These are phyloP conservation scores for Remorina albescens DNA, from an alignment of 2,797 vertebrate species.

Conservation along the genomic window DNA sequence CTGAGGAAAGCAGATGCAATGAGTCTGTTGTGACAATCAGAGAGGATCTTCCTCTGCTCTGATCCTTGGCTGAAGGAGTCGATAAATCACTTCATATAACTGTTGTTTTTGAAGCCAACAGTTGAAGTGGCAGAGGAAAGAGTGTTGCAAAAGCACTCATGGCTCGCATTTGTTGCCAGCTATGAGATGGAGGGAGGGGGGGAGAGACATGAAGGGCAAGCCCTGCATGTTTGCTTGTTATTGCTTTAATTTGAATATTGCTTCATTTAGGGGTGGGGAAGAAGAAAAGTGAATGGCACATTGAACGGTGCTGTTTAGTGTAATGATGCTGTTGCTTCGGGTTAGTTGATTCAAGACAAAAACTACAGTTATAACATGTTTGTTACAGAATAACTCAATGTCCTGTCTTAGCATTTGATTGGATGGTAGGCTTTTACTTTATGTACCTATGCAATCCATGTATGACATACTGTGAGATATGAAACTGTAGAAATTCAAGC, in stretches of 20 bases:
- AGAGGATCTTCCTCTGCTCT: constrained; percentile 39
- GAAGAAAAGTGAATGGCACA: background rate
- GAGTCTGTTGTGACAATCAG: constrained; percentile 22
- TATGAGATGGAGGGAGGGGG: constrained; percentile 30
- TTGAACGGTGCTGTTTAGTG: background rate
- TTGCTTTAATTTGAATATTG: constrained; percentile 66
- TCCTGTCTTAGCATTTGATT: background rate
- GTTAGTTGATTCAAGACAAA: background rate
- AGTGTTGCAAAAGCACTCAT: constrained; percentile 28
- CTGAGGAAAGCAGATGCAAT: background rate
- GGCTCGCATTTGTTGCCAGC: constrained; percentile 49
- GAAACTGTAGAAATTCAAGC: background rate
- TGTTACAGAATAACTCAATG: background rate
- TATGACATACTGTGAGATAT: too few species aligned
- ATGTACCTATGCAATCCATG: too few species aligned
- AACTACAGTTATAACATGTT: background rate
- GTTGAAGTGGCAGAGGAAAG: constrained; percentile 50
- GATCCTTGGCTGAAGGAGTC: constrained; percentile 61
- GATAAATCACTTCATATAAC: constrained; percentile 80
- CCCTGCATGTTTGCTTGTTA: constrained; percentile 39
- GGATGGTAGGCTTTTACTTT: background rate
- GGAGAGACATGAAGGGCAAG: constrained; percentile 30
- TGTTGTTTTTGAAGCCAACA: constrained; percentile 66
- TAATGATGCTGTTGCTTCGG: background rate
- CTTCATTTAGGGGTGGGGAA: background rate